Base-by-base conservation (phyloP, 1,140 invertebrate species). In the Zaprionus ornatus region DNA sequence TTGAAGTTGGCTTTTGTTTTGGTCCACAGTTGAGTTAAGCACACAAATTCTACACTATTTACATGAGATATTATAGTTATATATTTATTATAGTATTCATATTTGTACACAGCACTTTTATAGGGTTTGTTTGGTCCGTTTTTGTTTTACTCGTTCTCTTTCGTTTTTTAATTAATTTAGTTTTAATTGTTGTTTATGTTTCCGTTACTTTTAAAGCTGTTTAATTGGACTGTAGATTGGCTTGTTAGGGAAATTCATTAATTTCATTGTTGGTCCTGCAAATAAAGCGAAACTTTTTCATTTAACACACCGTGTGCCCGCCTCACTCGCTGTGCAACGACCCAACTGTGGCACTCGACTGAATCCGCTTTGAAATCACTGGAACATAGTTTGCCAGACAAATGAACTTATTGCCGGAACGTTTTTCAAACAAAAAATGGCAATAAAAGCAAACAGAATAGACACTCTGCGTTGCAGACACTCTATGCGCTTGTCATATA, bases 381-480 rank as follows among this genome's bases (percentile, higher is more conserved):
- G 62, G 45, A 52, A 35, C 64, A 70, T 32, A 37, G 50, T 77
- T 76, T 71, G 68, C 32, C 42, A 65, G 63, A 64, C 74, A 74
- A 84, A 79, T 77, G 74, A 86, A 86, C 85, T 86, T 82, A 79
- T 87, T 67, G 66, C 82, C 74, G 81, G 61, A 68, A 80, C 60
- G 68, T 79, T 79, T 79, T 75, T 79, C 71, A 67, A 75, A 66
- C 70, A 84, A 70, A 59, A 64, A 57, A 52, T 40, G n/a, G 60
- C 63, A 63, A 64, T 61, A 66, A 71, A 48, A 21, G 60, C 9
- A 12, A 15, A n/a, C 4, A 10, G 29, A 29, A 56, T 32, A 13
- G 35, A 37, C 2, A 17, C 29, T n/a, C n/a, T n/a, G n/a, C n/a
- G n/a, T 32, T 4, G 32, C 32, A 10, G 9, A 29, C 29, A 29